These are phyloP conservation scores for Dolichomitus sp. DNA, from an alignment of 2,888 invertebrate genomes.

Conservation along the genomic window DNA sequence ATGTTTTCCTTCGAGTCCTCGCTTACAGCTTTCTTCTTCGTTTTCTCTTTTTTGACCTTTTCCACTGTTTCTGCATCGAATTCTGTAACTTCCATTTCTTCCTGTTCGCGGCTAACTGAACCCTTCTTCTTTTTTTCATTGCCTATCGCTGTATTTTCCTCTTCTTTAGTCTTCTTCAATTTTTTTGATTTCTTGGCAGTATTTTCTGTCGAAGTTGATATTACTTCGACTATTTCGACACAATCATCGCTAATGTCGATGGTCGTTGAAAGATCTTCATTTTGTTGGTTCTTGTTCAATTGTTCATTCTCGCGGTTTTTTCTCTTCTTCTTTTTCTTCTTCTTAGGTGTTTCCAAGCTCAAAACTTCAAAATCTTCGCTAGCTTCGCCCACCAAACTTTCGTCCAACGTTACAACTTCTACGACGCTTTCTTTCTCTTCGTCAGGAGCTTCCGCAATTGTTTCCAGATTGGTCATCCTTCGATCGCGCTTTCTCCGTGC, in stretches of 20 bases:
- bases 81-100: constrained; percentile 24
- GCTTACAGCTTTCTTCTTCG: constrained; percentile 49
- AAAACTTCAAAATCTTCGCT: constrained; percentile 50
- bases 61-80: background rate
- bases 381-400: constrained; percentile 42
- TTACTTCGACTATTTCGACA: constrained; percentile 31
- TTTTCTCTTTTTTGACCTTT: constrained; percentile 12
- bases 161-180: constrained; percentile 16
- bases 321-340: constrained; percentile 63
- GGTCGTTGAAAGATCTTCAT: background rate
- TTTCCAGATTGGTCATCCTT: constrained; percentile 76
- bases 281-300: background rate
- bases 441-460: constrained; percentile 79
- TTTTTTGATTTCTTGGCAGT: constrained; percentile 25
- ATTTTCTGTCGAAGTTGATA: background rate
- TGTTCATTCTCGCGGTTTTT: constrained; percentile 15
- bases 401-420: constrained; percentile 45
- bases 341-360: constrained; percentile 51
- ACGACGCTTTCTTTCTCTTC: constrained; percentile 65
- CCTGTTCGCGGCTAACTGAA: background rate
- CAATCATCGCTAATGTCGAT: constrained; percentile 26
- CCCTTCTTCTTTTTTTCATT: constrained; percentile 22
- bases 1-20: constrained; percentile 59
- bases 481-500: constrained; percentile 72
- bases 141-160: constrained; percentile 14